phyloP scores from a whole-genome alignment of 2,113 vertebrate genomes.

The Rhinopomastus cyanomelas region DNA sequence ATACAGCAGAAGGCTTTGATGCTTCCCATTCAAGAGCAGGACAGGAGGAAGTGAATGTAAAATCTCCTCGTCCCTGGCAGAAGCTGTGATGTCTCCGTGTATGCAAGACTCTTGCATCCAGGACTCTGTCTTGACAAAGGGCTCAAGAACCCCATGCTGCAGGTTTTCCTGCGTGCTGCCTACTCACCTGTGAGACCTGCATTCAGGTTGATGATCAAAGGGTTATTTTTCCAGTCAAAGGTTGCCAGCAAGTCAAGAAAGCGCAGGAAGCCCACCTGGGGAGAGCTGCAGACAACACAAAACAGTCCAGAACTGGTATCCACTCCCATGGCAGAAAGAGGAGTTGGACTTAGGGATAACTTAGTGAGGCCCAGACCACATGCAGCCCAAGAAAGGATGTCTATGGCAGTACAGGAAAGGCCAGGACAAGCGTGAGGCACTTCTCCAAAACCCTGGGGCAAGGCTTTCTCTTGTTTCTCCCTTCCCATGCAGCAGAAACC shows the following conservation, averaged over 20 bases:
- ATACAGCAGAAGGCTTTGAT: not conserved
- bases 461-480: not conserved
- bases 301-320: not conserved
- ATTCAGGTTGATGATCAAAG: constrained; percentile 91
- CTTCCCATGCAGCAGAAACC: not conserved
- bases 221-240: constrained; percentile 95
- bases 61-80: not conserved
- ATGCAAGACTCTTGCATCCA: not conserved
- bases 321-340: not conserved
- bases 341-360: not conserved
- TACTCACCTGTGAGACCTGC: constrained; percentile 84
- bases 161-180: not conserved
- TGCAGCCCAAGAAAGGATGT: not conserved
- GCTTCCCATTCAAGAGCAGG: not conserved
- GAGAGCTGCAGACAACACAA: constrained; percentile 77
- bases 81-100: not conserved
- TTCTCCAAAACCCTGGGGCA: not conserved
- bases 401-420: not conserved
- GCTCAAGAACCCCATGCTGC: rapidly evolving
- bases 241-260: constrained; percentile 89
- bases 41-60: not conserved
- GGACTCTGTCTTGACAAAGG: not conserved
- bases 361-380: not conserved
- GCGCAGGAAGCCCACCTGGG: constrained; percentile 92
- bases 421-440: rapidly evolving